These are phyloP conservation scores for Lamprologus sp. DNA, from an alignment of 2,113 vertebrate species.

Conservation along the genomic window DNA sequence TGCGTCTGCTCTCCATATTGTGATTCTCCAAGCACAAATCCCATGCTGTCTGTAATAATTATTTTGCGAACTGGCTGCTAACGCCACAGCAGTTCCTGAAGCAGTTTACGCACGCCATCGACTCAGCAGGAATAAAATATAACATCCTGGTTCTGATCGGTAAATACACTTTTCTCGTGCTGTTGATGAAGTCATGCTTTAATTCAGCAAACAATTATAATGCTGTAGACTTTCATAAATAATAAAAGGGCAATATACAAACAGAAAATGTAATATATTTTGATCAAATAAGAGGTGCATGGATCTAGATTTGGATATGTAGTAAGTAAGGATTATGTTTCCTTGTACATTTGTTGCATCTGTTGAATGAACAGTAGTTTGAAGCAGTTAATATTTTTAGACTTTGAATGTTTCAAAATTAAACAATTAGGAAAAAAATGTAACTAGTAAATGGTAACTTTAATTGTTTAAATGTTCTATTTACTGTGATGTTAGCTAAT, in stretches of 20 bases:
- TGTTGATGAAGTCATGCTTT: background rate
- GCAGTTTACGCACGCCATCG: constrained; percentile 41
- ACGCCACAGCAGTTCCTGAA: constrained; percentile 35
- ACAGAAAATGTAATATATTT: background rate
- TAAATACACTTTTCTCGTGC: constrained; percentile 24
- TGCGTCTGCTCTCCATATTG: constrained; percentile 36
- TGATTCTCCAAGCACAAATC: constrained; percentile 56
- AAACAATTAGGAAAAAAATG: background rate
- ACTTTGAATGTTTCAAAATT: background rate
- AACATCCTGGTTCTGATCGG: constrained; percentile 26
- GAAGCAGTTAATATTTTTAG: background rate
- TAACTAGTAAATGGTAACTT: background rate
- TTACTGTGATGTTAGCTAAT: background rate
- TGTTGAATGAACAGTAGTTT: background rate
- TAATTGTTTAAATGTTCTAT: background rate
- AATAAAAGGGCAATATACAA: background rate
- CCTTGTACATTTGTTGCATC: background rate
- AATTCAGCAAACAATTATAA: background rate
- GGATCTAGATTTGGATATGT: background rate
- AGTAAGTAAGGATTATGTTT: background rate
- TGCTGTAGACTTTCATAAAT: background rate
- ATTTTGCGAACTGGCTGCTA: constrained; percentile 49
- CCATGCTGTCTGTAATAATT: constrained; percentile 61
- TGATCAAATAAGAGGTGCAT: background rate
- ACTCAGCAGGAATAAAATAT: constrained; percentile 38